Conservation (phyloP, 2,113 vertebrate species). For the Garra rufa region DNA sequence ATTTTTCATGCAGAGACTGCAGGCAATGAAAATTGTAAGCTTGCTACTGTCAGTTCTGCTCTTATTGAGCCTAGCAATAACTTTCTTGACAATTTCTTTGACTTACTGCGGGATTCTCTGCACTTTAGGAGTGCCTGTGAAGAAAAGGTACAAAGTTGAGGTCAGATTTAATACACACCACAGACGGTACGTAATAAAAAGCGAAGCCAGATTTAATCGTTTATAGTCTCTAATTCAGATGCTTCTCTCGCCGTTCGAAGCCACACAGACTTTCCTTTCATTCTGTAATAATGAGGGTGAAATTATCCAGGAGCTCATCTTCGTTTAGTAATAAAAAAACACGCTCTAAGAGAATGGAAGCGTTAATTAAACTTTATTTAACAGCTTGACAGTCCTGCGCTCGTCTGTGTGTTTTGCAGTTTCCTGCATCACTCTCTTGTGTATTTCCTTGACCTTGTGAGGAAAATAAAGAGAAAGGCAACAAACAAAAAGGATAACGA, state of each 20-base stretch:
- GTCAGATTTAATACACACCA: conserved; percentile 35
- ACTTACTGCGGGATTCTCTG: neutral
- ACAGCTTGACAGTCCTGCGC: conserved; percentile 45
- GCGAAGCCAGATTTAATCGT: conserved; percentile 39
- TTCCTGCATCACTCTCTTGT: conserved; percentile 36
- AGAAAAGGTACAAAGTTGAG: conserved; percentile 40
- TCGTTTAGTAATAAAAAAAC: conserved; percentile 52
- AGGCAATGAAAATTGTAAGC: neutral
- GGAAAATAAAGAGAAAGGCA: conserved; percentile 38
- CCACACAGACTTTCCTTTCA: conserved; percentile 36
- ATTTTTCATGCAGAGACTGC: conserved; percentile 3
- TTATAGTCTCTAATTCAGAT: conserved; percentile 48
- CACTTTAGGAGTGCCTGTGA: neutral
- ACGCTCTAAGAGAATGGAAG: conserved; percentile 47
- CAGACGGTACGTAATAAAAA: conserved; percentile 41
- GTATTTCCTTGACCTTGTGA: conserved; percentile 50
- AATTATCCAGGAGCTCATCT: conserved; percentile 52
- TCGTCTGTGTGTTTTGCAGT: conserved; percentile 26
- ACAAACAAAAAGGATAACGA: conserved; percentile 37
- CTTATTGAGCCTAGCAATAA: neutral
- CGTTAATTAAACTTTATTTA: conserved; percentile 58
- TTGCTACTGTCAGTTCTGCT: neutral
- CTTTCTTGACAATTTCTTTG: conserved; percentile 9
- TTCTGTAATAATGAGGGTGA: conserved; percentile 51
- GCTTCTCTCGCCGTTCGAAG: conserved; percentile 28